Base-by-base conservation (phyloP, 92 coral and sea anemone species). In the Muricea muricata region DNA sequence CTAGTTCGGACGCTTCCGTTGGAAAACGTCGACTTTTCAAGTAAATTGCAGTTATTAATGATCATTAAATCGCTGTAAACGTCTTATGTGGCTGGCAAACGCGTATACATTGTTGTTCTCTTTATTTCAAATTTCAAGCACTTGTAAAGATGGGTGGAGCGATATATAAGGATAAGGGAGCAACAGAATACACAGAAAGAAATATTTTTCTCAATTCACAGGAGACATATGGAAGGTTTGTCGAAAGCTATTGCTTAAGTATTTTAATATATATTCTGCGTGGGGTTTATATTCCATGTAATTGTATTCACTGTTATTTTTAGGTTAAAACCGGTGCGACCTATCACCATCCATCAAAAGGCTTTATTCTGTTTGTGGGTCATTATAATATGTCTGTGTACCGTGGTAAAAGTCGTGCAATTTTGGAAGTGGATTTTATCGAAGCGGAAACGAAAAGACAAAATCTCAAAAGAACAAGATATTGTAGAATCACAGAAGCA, bases 301-400 rank as follows among this genome's bases (percentile, higher is more conserved):
- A n/a, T n/a, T n/a, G n/a, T n/a, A 37, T 9, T 9, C 42, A 4
- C 42, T 37, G 9, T 37, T 37, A 37, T 9, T 7, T 39, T 29
- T 71, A 95, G 98, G 91, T 82, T 95, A 32, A 65, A 89, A 56
- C 97, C 98, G 33, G 85, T 73, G 7, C 95, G 98, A 4, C 98
- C 98, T 15, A 92, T 93, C 69, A 95, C 98, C 13, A 85, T 95
- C 7, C 98, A 95, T 67, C 98, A 95, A 56, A 95, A 95, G 68
- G 95, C 98, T 17, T 73, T 95, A 34, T 95, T 95, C 82, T 90
- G 93, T 65, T 55, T 95, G 15, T 95, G 98, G 98, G 63, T 95
- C 5, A 81, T 91, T 25, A 75, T 91, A 52, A 89, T 89, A 32
- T 71, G 81, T 40, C 46, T 86, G 17, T 95, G 92, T 90, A 31